Conservation (phyloP, 2,888 invertebrate genomes). For the Catocala fraxini region DNA sequence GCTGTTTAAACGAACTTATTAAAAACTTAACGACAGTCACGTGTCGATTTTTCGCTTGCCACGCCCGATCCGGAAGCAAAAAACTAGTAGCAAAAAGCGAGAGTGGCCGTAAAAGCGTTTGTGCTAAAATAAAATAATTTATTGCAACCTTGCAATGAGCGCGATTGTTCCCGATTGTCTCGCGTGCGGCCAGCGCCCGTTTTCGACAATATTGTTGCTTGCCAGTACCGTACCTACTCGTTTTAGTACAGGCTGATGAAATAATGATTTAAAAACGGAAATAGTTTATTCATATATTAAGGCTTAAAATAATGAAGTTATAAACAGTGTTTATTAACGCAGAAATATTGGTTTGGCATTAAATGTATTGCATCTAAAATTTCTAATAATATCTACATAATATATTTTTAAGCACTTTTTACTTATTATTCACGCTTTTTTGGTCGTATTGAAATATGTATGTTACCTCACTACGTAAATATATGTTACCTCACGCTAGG, state of each 20-base stretch:
- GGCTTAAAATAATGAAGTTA: no score
- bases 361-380: no score
- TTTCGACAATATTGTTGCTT: constrained; percentile 57
- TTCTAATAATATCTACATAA: no score
- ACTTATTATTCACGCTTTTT: no score
- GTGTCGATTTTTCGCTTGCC: constrained; percentile 70
- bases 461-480: no score
- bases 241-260: constrained; percentile 50
- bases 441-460: no score
- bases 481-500: no score
- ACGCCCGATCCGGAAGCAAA: constrained; percentile 66
- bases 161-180: constrained; percentile 36
- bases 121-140: constrained; percentile 74
- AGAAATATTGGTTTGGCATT: no score
- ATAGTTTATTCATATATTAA: no score
- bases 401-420: no score
- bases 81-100: constrained; percentile 77
- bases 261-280: background rate
- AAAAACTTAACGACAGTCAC: constrained; percentile 70
- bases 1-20: constrained; percentile 40
- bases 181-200: constrained; percentile 41
- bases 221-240: constrained; percentile 57
- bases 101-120: constrained; percentile 71
- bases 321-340: no score
- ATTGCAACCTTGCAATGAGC: constrained; percentile 62